Percentiles rank a stretch among this genome's conserved stretches.
These are phyloP conservation scores for Nymphalis urticae DNA, from an alignment of 2,888 invertebrate genomes.

Conservation along the genomic window DNA sequence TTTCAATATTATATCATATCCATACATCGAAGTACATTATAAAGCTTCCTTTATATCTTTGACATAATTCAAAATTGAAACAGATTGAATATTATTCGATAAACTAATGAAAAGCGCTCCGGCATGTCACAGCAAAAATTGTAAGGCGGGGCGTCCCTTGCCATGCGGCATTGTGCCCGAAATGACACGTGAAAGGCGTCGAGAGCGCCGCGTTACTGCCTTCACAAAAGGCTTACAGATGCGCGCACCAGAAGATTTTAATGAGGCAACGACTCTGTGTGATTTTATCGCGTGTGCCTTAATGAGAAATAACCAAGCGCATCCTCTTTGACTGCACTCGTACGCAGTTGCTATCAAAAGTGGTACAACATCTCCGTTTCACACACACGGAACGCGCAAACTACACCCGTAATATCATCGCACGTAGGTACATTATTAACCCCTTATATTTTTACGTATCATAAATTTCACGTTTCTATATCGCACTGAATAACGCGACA, in stretches of 20 bases:
- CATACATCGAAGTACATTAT: neutral
- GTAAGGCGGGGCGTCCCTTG: conserved; percentile 58
- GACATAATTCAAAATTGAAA: conserved; percentile 9
- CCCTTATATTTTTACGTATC: conserved; percentile 44
- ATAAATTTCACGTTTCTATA: conserved; percentile 42
- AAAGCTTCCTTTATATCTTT: neutral
- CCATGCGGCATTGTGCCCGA: conserved; percentile 73
- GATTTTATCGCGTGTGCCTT: conserved; percentile 80
- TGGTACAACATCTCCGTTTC: conserved; percentile 54
- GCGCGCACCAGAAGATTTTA: conserved; percentile 82
- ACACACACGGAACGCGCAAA: conserved; percentile 33
- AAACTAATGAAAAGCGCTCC: conserved; percentile 65
- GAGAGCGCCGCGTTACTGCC: conserved; percentile 71
- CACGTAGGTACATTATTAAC: conserved; percentile 42
- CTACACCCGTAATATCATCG: conserved; percentile 37
- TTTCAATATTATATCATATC: neutral
- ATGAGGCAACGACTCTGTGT: conserved; percentile 81
- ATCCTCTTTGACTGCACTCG: conserved; percentile 75
- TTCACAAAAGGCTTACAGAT: conserved; percentile 81
- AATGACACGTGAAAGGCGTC: conserved; percentile 80
- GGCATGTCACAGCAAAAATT: conserved; percentile 69
- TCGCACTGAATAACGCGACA: conserved; percentile 36
- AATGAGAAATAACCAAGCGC: conserved; percentile 81
- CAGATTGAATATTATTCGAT: conserved; percentile 46
- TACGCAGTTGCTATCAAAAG: conserved; percentile 61